Conservation (phyloP, 1,140 invertebrate genomes). For the Dendroctonus valens region DNA sequence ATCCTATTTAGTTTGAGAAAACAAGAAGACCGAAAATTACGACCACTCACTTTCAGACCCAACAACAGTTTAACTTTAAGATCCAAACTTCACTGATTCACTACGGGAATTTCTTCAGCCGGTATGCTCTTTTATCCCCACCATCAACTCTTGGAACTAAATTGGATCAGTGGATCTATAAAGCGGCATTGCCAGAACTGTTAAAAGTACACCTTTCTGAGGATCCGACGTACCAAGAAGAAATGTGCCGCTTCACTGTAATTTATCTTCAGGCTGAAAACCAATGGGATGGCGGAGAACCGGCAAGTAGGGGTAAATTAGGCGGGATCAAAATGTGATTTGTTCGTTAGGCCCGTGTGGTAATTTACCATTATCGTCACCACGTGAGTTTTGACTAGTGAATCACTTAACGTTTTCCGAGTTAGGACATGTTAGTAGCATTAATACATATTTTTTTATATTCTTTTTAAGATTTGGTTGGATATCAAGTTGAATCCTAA, state of each 20-base stretch:
- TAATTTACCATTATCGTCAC: conserved; percentile 11
- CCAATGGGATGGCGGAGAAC: conserved; percentile 19
- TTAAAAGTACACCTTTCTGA: too few relatives aligned
- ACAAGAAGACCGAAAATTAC: background rate
- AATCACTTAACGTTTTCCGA: background rate
- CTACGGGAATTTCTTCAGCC: conserved; percentile 6
- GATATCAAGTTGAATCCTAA: too few relatives aligned
- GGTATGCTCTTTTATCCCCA: conserved; percentile 7
- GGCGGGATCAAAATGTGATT: conserved; percentile 30
- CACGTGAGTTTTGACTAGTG: conserved; percentile 12
- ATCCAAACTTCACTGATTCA: background rate
- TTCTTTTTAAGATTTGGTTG: too few relatives aligned
- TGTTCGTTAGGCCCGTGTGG: conserved; percentile 24
- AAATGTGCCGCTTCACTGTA: too few relatives aligned
- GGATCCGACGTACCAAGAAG: too few relatives aligned
- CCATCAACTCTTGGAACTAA: background rate
- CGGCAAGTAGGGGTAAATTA: conserved; percentile 10
- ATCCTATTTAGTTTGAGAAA: background rate
- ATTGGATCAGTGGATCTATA: background rate
- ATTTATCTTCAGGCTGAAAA: background rate
- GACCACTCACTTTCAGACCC: background rate
- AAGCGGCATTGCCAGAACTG: background rate
- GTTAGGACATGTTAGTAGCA: background rate
- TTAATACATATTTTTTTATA: too few relatives aligned
- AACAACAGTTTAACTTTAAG: background rate